Conservation (phyloP, 2,888 invertebrate species). For the Orgyia antiqua region DNA sequence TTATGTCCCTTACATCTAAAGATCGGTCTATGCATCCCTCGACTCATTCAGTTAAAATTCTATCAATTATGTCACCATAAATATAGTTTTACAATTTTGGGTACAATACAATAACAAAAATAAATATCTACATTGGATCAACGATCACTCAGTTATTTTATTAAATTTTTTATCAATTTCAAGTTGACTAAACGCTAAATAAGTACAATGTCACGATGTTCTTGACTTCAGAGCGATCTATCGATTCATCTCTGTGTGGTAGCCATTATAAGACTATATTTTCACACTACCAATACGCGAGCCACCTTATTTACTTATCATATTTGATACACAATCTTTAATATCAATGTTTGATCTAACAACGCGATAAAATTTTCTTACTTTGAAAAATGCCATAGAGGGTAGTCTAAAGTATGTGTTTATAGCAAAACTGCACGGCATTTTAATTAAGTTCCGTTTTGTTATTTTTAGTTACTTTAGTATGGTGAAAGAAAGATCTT, state of each 20-base stretch:
- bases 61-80: slow-evolving; percentile 52
- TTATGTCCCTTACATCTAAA: slow-evolving; percentile 26
- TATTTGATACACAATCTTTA: no score
- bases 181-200: slow-evolving; percentile 69
- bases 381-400: no score
- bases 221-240: slow-evolving; percentile 7
- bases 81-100: slow-evolving; percentile 70
- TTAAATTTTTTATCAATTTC: slow-evolving; percentile 48
- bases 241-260: slow-evolving; percentile 14
- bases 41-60: slow-evolving; percentile 37
- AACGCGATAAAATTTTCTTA: no score
- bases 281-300: slow-evolving; percentile 22
- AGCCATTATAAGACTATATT: slow-evolving; percentile 27
- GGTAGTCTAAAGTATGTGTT: no score
- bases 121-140: slow-evolving; percentile 76
- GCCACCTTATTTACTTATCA: no score
- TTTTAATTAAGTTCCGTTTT: no score
- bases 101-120: slow-evolving; percentile 75
- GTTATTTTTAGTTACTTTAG: no score
- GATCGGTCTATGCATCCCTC: slow-evolving; percentile 23
- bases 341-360: no score
- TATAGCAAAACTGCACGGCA: no score
- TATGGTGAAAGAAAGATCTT: no score
- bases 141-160: slow-evolving; percentile 68
- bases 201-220: slow-evolving; percentile 56